Percentiles rank a stretch among this genome's conserved stretches.
These are phyloP conservation scores for Chondrosia reniformis DNA, from an alignment of 37 sponge, comb jelly and placozoan genomes.

Conservation along the genomic window DNA sequence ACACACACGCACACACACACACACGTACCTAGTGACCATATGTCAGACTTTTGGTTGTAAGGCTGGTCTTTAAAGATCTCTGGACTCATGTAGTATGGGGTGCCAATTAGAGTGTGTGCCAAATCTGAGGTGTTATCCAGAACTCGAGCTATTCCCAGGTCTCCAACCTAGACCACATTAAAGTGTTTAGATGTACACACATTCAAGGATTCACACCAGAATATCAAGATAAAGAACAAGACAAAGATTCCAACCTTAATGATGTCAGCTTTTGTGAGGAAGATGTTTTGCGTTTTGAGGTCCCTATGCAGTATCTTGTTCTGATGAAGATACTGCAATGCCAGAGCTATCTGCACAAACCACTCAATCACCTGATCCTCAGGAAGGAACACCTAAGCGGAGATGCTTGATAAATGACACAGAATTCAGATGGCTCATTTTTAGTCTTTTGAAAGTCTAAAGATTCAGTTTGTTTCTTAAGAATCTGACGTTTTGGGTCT, in stretches of 20 bases:
- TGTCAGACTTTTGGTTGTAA: conserved; percentile 87
- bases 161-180: conserved; percentile 67
- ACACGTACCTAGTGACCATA: conserved; percentile 58
- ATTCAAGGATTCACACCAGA: conserved; percentile 1
- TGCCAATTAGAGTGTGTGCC: conserved; percentile 92
- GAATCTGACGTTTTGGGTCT: no score
- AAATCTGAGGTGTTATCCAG: conserved; percentile 86
- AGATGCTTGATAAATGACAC: not conserved
- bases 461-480: no score
- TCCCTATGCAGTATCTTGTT: conserved; percentile 92
- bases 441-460: no score
- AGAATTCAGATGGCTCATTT: no score
- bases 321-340: conserved; percentile 89
- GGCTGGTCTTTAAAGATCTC: conserved; percentile 90
- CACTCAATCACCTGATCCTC: conserved; percentile 89
- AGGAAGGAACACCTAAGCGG: conserved; percentile 34
- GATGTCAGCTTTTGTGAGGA: conserved; percentile 85
- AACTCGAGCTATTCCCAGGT: conserved; percentile 94
- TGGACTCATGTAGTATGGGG: conserved; percentile 98
- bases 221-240: no score
- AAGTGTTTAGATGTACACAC: not conserved
- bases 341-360: conserved; percentile 96
- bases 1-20: not conserved
- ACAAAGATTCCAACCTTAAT: conserved; percentile 58
- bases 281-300: conserved; percentile 97